A percentile compares a stretch with the other conserved stretches of the same genome.
phyloP scores from a whole-genome alignment of 2,888 invertebrate species.

The Anagyrus pseudococci region DNA sequence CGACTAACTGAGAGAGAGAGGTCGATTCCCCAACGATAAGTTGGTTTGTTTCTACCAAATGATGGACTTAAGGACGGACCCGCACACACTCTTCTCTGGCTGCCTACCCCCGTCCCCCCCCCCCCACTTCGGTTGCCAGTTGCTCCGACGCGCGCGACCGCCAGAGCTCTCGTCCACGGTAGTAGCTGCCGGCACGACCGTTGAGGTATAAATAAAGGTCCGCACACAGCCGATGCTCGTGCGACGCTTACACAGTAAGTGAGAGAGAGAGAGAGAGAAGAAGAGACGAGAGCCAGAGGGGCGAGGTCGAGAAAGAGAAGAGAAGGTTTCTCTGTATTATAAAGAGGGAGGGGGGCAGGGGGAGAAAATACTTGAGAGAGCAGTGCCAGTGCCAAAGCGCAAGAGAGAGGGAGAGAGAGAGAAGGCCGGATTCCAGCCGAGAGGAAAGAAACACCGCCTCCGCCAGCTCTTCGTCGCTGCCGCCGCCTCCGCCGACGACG shows the following conservation, averaged over 20 bases:
- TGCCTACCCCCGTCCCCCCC: neutral
- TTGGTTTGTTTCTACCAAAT: slow-evolving; percentile 39
- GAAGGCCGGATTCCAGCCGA: slow-evolving; percentile 33
- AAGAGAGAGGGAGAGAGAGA: slow-evolving; percentile 1
- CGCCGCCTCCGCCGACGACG: slow-evolving; percentile 16
- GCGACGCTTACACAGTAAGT: neutral
- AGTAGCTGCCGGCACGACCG: slow-evolving; percentile 30
- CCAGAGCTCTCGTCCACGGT: neutral
- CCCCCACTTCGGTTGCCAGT: neutral
- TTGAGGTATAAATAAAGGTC: slow-evolving; percentile 38
- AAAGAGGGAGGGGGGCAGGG: slow-evolving; percentile 14
- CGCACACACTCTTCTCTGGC: slow-evolving; percentile 4
- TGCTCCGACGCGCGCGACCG: neutral
- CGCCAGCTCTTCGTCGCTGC: too few species aligned
- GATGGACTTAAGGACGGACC: slow-evolving; percentile 39
- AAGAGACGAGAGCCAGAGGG: neutral
- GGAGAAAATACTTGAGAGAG: neutral
- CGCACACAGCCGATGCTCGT: neutral
- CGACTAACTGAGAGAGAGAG: too few species aligned
- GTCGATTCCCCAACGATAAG: slow-evolving; percentile 38
- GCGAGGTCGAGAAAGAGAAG: slow-evolving; percentile 1
- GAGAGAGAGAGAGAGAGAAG: slow-evolving; percentile 15
- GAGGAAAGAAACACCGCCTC: slow-evolving; percentile 35
- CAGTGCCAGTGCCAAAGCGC: neutral
- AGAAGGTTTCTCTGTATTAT: neutral